Base-by-base conservation (phyloP, 2,888 invertebrate species). In the Amphipyra tragopoginis region DNA sequence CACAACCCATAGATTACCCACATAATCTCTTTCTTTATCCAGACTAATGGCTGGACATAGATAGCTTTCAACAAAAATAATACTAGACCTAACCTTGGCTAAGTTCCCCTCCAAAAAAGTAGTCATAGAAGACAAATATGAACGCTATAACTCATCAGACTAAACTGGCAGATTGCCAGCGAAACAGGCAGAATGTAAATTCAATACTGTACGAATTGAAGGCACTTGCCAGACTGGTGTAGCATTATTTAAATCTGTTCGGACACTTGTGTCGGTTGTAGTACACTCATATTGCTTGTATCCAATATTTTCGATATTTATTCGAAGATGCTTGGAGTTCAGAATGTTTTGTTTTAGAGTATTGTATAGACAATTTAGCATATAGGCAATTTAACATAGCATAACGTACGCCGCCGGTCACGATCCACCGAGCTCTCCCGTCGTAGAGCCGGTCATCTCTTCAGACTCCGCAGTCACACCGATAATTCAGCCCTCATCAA, bases 81-180 rank as follows among this genome's bases (percentile, higher is more conserved):
- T 59, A 60, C 54, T 6, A 73, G 40, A 66, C 44, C 66, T 50
- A 74, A 58, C 59, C 52, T 58, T 73, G 45, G 60, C 55, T 57
- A 45, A 58, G 48, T 63, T 38, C 47, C n/a, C 13, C 33, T 33
- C 45, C 51, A 68, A 77, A 76, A 78, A 76, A 66, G 26, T n/a
- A 59, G 42, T 61, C 38, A 10, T 44, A 40, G 52, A 65, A 72
- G 72, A 71, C 71, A 76, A 68, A 85, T 86, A 84, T 79, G 82
- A 79, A 76, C 65, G 73, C 81, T 60, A 85, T 89, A 84, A 88
- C 77, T 87, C 87, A 87, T 87, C 82, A 79, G 66, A 11, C 39
- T 53, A 43, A 57, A 36, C 72, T 74, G 82, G 82, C 75, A 66
- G 3, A 10, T 34, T 36, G 86, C 87, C 87, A 87, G 76, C 70